Conservation (phyloP, 2,113 vertebrate genomes). For the Panthera tigris region DNA sequence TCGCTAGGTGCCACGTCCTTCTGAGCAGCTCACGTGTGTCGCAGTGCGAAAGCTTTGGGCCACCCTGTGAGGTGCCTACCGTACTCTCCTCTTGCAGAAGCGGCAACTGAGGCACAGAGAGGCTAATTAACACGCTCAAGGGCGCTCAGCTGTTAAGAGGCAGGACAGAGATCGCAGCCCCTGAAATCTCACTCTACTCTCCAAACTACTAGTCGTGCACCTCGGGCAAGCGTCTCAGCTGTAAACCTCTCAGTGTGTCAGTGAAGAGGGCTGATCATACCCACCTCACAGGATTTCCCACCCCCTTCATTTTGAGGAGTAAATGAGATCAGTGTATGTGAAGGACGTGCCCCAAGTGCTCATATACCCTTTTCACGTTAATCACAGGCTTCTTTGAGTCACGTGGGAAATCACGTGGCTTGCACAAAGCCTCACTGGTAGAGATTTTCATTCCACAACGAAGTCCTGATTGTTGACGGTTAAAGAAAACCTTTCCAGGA, state of each 20-base stretch:
- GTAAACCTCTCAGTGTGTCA: background rate
- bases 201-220: background rate
- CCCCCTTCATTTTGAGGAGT: background rate
- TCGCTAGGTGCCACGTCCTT: background rate
- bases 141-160: background rate
- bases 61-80: background rate
- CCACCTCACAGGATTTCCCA: background rate
- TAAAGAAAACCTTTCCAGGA: slow-evolving; percentile 15
- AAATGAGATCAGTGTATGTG: background rate
- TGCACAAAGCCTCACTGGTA: background rate
- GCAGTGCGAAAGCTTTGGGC: background rate
- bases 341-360: background rate
- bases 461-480: background rate
- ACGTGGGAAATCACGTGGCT: background rate
- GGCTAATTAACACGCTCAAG: background rate
- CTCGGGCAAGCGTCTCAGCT: background rate
- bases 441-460: background rate
- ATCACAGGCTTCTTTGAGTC: background rate
- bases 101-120: slow-evolving; percentile 42
- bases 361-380: background rate
- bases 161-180: background rate
- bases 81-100: background rate
- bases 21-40: background rate
- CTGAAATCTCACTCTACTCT: background rate
- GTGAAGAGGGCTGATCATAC: background rate